Percentiles rank a stretch among this genome's conserved stretches.
Evolutionary conservation across 2,113 vertebrate genomes (phyloP).

Genomic region (Danionella cerebrum): DNA sequence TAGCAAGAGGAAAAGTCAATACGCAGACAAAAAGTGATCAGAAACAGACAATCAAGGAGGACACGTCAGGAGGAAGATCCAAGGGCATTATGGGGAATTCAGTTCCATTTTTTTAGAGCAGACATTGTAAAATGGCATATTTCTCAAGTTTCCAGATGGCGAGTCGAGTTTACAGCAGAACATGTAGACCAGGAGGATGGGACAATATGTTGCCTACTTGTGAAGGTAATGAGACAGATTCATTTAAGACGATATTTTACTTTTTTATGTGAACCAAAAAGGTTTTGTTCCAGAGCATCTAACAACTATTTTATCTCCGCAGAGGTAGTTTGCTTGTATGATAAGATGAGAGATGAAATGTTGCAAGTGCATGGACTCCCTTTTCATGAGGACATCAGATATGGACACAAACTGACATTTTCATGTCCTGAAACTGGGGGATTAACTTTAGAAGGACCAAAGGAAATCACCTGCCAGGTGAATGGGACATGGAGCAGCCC

Average conservation of each 20-base stretch:
- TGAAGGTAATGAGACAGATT: slow-evolving; percentile 25
- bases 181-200: slow-evolving; percentile 35
- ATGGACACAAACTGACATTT: slow-evolving; percentile 15
- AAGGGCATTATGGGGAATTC: too few species aligned
- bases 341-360: neutral
- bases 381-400: neutral
- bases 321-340: slow-evolving; percentile 14
- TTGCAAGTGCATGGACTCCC: neutral
- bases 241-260: neutral
- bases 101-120: too few species aligned
- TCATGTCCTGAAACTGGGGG: neutral
- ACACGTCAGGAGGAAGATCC: too few species aligned
- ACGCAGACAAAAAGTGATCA: too few species aligned
- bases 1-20: too few species aligned
- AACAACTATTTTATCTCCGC: neutral
- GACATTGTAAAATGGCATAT: too few species aligned
- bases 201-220: slow-evolving; percentile 25
- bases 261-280: neutral
- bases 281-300: neutral
- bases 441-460: neutral
- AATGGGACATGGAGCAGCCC: slow-evolving; percentile 64
- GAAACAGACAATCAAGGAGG: too few species aligned
- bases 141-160: slow-evolving; percentile 28
- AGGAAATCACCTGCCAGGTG: slow-evolving; percentile 8
- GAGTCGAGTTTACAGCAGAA: slow-evolving; percentile 20